These are phyloP conservation scores for Pachycephala philippinensis DNA, from an alignment of 2,113 vertebrate species.

Conservation along the genomic window DNA sequence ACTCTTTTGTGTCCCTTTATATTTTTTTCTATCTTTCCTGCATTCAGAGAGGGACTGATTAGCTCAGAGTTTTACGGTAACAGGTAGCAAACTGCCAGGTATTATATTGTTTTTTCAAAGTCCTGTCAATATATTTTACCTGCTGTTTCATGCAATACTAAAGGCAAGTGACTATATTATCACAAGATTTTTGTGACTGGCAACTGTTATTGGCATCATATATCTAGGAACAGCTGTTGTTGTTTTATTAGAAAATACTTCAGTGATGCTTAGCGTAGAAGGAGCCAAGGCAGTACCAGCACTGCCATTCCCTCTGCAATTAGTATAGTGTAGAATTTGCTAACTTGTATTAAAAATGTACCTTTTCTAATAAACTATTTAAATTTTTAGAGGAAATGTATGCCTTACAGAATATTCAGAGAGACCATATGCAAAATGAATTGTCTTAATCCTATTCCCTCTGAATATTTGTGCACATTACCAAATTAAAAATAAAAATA, in stretches of 20 bases:
- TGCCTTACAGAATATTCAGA: not conserved
- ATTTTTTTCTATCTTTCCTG: not conserved
- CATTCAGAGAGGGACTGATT: not conserved
- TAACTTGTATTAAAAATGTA: not conserved
- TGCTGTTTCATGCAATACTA: not conserved
- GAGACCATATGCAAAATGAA: not conserved
- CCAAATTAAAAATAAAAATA: not conserved
- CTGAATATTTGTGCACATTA: not conserved
- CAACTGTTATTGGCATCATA: slow-evolving; percentile 49
- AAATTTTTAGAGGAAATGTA: not conserved
- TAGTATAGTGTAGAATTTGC: not conserved
- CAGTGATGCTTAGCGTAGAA: slow-evolving; percentile 14
- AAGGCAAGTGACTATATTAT: slow-evolving; percentile 8
- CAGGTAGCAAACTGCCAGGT: not conserved
- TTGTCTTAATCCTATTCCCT: not conserved
- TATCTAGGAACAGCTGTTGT: slow-evolving; percentile 60
- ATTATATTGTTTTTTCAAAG: not conserved
- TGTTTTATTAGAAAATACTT: slow-evolving; percentile 62
- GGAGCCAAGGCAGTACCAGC: slow-evolving; percentile 31
- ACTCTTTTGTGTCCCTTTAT: not conserved
- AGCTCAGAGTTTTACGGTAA: not conserved
- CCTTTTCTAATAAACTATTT: not conserved
- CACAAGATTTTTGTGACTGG: slow-evolving; percentile 31
- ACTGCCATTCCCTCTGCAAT: not conserved
- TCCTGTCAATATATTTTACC: not conserved